phyloP scores from a whole-genome alignment of 2,797 vertebrate species.

The Poeciliopsis infans region DNA sequence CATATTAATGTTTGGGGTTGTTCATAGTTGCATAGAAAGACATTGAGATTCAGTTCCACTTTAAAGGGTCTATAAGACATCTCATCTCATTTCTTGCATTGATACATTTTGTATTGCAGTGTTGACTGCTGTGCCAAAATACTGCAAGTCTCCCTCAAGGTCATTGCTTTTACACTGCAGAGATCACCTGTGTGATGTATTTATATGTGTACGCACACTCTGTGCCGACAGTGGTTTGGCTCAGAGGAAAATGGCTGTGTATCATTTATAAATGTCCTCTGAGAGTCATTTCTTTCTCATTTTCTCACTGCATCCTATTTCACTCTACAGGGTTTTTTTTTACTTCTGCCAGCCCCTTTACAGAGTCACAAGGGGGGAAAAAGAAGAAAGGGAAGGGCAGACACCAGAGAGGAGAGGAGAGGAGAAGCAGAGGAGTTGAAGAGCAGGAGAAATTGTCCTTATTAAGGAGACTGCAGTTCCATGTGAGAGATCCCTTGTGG shows the following conservation, averaged over 20 bases:
- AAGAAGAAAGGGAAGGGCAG: slow-evolving; percentile 44
- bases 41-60: neutral
- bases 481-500: slow-evolving; percentile 80
- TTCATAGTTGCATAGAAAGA: neutral
- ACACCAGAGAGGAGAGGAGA: slow-evolving; percentile 25
- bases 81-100: slow-evolving; percentile 14
- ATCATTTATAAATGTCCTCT: slow-evolving; percentile 81
- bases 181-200: slow-evolving; percentile 59
- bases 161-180: slow-evolving; percentile 56
- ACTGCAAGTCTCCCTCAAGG: slow-evolving; percentile 58
- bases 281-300: slow-evolving; percentile 58
- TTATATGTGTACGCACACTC: slow-evolving; percentile 16
- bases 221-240: slow-evolving; percentile 37
- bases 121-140: slow-evolving; percentile 35
- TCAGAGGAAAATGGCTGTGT: slow-evolving; percentile 69
- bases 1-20: neutral
- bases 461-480: slow-evolving; percentile 78
- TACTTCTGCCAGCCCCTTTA: slow-evolving; percentile 62
- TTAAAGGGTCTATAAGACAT: neutral
- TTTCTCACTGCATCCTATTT: slow-evolving; percentile 49
- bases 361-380: slow-evolving; percentile 53
- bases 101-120: slow-evolving; percentile 32
- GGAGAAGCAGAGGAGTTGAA: slow-evolving; percentile 46
- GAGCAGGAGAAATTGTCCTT: slow-evolving; percentile 80
- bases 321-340: slow-evolving; percentile 45